Percentiles rank a stretch among this genome's conserved stretches.
Evolutionary conservation across 2,113 vertebrate species (phyloP).

Genomic region (Leptosomus discolor): DNA sequence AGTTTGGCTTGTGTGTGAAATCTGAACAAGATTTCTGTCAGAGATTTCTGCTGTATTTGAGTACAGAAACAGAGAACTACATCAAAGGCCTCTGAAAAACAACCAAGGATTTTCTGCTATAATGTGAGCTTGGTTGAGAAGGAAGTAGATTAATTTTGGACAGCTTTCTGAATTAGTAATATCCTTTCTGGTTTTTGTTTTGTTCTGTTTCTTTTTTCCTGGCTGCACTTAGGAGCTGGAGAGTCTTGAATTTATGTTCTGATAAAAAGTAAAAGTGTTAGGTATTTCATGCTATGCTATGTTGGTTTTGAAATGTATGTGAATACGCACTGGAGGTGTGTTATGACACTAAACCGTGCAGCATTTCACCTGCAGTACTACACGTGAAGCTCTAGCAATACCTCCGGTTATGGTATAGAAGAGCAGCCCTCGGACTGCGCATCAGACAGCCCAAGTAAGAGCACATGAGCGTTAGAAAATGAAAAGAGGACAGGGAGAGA

Average conservation of each 20-base stretch:
- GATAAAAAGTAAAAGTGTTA: background rate
- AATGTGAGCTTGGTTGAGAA: background rate
- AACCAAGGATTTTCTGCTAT: background rate
- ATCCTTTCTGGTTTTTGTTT: background rate
- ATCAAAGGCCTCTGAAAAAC: background rate
- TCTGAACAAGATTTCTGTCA: background rate
- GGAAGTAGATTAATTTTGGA: background rate
- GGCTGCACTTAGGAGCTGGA: background rate
- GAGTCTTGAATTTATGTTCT: background rate
- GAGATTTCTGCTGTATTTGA: background rate
- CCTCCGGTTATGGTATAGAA: background rate
- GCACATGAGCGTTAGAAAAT: background rate
- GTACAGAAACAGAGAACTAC: background rate
- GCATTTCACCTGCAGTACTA: background rate
- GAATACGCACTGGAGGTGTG: background rate
- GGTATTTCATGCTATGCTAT: background rate
- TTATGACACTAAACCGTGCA: background rate
- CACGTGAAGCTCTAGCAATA: background rate
- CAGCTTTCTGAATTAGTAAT: background rate
- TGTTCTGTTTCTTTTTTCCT: background rate
- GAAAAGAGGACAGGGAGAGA: background rate
- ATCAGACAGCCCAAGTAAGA: background rate
- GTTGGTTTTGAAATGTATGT: background rate
- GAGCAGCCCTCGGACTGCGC: background rate
- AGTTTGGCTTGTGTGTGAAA: background rate